Evolutionary conservation across 2,113 vertebrate genomes (phyloP).

Genomic region (Sphaerodactylus townsendi): DNA sequence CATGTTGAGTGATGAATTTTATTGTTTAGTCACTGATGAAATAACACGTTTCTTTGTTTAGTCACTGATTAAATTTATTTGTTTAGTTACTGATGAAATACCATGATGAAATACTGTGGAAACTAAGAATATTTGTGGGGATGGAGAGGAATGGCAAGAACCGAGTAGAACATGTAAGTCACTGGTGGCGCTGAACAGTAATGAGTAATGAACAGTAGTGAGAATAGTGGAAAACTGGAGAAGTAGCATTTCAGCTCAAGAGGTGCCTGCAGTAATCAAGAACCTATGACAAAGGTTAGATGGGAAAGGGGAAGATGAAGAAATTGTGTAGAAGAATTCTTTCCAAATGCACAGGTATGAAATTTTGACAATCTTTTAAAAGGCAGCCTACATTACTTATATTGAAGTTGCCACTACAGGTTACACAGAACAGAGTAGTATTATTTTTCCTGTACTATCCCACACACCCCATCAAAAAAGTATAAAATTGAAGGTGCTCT

Average conservation of each 20-base stretch:
- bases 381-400: not conserved
- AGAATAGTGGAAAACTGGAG: not conserved
- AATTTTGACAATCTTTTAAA: not conserved
- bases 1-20: not conserved
- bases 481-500: slow-evolving; percentile 25
- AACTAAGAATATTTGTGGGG: too few species aligned
- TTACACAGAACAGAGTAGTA: not conserved
- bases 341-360: not conserved
- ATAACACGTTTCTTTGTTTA: not conserved
- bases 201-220: not conserved
- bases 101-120: too few species aligned
- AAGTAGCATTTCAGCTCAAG: slow-evolving; percentile 3
- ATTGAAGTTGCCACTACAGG: slow-evolving; percentile 1
- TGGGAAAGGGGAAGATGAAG: not conserved
- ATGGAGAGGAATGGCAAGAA: not conserved
- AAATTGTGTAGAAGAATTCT: not conserved
- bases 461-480: not conserved
- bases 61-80: not conserved
- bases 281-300: not conserved
- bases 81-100: not conserved
- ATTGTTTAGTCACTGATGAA: too few species aligned
- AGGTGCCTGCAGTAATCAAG: not conserved
- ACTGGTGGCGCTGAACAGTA: not conserved
- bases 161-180: not conserved
- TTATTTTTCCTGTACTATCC: not conserved